Evolutionary conservation across 2,888 invertebrate species (phyloP).

Genomic region (Athrips mouffetella): DNA sequence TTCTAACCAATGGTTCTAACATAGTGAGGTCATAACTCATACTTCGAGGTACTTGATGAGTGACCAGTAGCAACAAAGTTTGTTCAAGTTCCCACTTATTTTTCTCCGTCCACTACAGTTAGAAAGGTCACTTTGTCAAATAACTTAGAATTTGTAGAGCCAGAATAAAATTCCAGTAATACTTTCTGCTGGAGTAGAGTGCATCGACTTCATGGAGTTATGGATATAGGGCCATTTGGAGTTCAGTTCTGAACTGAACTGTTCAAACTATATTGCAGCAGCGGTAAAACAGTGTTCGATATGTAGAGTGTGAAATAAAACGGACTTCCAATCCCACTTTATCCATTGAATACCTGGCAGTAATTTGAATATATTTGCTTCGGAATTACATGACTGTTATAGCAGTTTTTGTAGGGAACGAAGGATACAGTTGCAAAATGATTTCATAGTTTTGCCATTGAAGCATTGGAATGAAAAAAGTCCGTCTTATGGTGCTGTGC

Average conservation of each 20-base stretch:
- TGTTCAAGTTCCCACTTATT: not conserved
- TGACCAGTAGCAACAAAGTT: conserved; percentile 1
- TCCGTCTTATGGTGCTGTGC: no score
- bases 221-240: conserved; percentile 5
- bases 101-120: conserved; percentile 4
- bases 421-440: not conserved
- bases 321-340: conserved; percentile 3
- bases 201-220: conserved; percentile 4
- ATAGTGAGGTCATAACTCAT: no score
- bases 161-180: not conserved
- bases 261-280: conserved; percentile 6
- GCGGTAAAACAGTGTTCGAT: conserved; percentile 9
- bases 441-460: no score
- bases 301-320: conserved; percentile 9
- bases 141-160: conserved; percentile 7
- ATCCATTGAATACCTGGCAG: not conserved
- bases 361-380: not conserved
- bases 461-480: no score
- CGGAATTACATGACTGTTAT: not conserved
- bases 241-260: conserved; percentile 8
- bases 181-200: conserved; percentile 2
- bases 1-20: no score
- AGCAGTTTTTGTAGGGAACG: not conserved
- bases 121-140: conserved; percentile 5
- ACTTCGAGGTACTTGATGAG: not conserved